These are phyloP conservation scores for Megatriorchis doriae DNA, from an alignment of 2,113 vertebrate genomes.

Conservation along the genomic window DNA sequence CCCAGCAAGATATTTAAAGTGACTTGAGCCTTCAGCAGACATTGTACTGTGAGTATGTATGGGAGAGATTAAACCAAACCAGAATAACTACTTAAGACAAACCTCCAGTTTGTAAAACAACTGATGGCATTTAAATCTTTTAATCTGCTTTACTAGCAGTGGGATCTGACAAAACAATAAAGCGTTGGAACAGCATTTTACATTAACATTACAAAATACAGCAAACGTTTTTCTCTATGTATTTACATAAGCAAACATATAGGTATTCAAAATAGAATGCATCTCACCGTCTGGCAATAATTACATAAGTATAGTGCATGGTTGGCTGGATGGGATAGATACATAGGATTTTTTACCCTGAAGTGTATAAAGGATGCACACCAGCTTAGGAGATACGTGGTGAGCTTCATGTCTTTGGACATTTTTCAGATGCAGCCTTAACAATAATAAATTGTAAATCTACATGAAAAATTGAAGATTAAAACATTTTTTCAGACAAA, in stretches of 20 bases:
- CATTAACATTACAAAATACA: conserved; percentile 64
- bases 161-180: conserved; percentile 40
- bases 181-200: conserved; percentile 60
- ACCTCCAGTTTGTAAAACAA: conserved; percentile 63
- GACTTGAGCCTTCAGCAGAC: not conserved
- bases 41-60: not conserved
- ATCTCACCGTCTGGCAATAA: conserved; percentile 38
- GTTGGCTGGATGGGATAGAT: conserved; percentile 18
- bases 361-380: conserved; percentile 44
- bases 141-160: conserved; percentile 64
- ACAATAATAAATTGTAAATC: not conserved
- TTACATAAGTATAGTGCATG: conserved; percentile 54
- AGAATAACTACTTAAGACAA: conserved; percentile 13
- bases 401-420: conserved; percentile 56
- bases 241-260: conserved; percentile 54
- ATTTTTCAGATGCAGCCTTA: conserved; percentile 25
- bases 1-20: not conserved
- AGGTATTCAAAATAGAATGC: conserved; percentile 69
- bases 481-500: not conserved
- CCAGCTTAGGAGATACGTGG: conserved; percentile 50
- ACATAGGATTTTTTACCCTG: conserved; percentile 51
- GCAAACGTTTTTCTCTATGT: conserved; percentile 50
- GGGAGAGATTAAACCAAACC: not conserved
- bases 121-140: conserved; percentile 42
- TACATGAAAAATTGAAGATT: not conserved